These are phyloP conservation scores for Cyprinella venusta DNA, from an alignment of 2,797 vertebrate species.

Conservation along the genomic window DNA sequence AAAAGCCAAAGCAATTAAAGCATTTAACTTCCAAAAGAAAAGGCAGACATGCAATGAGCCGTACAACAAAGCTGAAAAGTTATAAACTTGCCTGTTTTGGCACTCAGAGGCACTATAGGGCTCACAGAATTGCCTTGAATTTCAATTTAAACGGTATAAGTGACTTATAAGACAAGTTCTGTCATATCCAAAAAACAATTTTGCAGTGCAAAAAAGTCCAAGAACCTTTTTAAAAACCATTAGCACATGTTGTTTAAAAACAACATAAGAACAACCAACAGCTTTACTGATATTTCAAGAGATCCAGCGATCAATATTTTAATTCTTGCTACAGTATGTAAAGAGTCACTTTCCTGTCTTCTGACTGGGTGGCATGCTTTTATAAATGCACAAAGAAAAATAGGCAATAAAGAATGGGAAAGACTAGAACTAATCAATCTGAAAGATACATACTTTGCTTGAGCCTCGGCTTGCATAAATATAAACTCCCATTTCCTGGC, in stretches of 20 bases:
- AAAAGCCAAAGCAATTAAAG: slow-evolving; percentile 13
- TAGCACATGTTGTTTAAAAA: background rate
- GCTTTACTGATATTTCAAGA: background rate
- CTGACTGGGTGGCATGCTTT: background rate
- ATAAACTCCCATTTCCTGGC: slow-evolving; percentile 99
- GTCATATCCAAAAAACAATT: background rate
- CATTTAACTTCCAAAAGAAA: slow-evolving; percentile 24
- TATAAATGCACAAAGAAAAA: background rate
- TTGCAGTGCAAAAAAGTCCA: background rate
- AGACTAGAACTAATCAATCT: background rate
- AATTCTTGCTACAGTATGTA: background rate
- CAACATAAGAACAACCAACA: background rate
- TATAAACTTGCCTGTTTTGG: slow-evolving; percentile 11
- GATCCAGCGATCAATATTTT: background rate
- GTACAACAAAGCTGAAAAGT: slow-evolving; percentile 18
- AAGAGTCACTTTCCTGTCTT: background rate
- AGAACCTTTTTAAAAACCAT: slow-evolving; percentile 10
- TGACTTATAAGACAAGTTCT: background rate
- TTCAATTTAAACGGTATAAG: background rate
- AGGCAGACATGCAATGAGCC: background rate
- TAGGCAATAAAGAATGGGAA: background rate
- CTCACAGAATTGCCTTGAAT: background rate
- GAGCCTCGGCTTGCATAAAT: slow-evolving; percentile 99
- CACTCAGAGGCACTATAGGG: slow-evolving; percentile 3
- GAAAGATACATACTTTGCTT: slow-evolving; percentile 91